phyloP scores from a whole-genome alignment of 1,140 invertebrate genomes.

The Pinna nobilis region DNA sequence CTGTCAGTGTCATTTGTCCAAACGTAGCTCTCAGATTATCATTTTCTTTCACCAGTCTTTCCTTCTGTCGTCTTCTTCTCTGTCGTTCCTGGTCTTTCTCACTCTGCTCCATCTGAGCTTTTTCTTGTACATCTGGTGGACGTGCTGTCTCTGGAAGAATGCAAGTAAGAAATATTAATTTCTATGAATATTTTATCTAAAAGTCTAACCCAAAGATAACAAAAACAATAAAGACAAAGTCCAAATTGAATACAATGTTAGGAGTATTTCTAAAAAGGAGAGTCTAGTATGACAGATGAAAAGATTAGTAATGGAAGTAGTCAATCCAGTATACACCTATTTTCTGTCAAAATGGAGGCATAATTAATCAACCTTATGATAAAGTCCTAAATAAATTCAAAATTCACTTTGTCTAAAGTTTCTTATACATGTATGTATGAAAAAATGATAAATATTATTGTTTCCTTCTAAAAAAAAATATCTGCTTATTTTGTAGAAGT shows the following conservation, averaged over 20 bases:
- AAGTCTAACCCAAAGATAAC: not conserved
- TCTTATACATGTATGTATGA: too few relatives aligned
- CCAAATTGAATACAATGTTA: not conserved
- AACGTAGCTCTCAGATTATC: constrained; percentile 49
- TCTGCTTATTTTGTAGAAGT: too few relatives aligned
- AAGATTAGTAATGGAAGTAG: too few relatives aligned
- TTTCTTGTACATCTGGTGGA: constrained; percentile 32
- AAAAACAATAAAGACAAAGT: not conserved
- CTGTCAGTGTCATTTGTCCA: constrained; percentile 48
- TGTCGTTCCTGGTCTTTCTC: constrained; percentile 46
- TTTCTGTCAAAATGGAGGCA: too few relatives aligned
- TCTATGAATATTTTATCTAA: not conserved
- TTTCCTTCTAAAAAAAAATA: too few relatives aligned
- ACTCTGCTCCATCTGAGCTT: constrained; percentile 42
- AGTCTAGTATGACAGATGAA: not conserved
- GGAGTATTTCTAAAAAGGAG: not conserved
- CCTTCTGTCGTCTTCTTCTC: constrained; percentile 24
- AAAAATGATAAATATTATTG: too few relatives aligned
- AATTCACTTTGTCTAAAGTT: too few relatives aligned
- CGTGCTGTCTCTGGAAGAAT: constrained; percentile 6
- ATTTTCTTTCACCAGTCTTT: constrained; percentile 32
- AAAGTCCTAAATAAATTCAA: too few relatives aligned
- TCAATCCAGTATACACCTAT: too few relatives aligned
- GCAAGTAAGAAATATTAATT: too few relatives aligned
- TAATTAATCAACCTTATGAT: too few relatives aligned